Evolutionary conservation across 2,113 vertebrate species (phyloP), one percentile per base, ranked within the genome.

Genomic region (Archilochus colubris): DNA sequence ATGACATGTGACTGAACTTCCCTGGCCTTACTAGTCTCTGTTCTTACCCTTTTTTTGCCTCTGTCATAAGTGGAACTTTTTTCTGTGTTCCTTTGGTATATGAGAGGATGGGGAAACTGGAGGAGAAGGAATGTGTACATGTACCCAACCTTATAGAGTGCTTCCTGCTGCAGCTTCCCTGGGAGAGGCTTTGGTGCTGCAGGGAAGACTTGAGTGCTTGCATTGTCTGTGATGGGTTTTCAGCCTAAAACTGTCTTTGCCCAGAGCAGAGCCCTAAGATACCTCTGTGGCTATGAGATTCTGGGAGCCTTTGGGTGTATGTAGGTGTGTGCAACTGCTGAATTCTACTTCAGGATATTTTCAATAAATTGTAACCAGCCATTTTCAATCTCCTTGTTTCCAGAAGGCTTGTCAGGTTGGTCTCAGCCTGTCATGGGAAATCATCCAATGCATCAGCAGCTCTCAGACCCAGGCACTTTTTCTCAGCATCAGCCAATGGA

Each of bases 401-500:
- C 97, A 99, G 99, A 99, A 97, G 98, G 99, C 12, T 98, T 99
- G 98, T 99, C 99, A 6, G 99, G 99, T 96, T 99, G 99, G 99
- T 99, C 99, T 58, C 99, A 99, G 95, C 99, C 99, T 53, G 97
- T 99, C 95, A 98, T 99, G 98, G 98, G 99, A 95, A 99, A 98
- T 88, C 99, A 99, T 91, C 98, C 99, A 68, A 98, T 99, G 96
- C 99, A 99, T 97, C 99, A 99, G 89, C 99, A 99, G 94, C 97
- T 99, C 83, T 98, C 99, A 1, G 99, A 99, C 86, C 99, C 99
- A 9, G 98, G 98, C 13, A 98, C 99, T 7, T 99, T 99, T 97
- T 99, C 99, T 83, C 99, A 99, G 97, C 99, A 99, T 98, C 99
- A 99, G 95, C 98, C 99, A 46, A 99, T 99, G 99, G 99, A 99